Conservation (phyloP, 1,140 invertebrate genomes). For the Listronotus bonariensis region DNA sequence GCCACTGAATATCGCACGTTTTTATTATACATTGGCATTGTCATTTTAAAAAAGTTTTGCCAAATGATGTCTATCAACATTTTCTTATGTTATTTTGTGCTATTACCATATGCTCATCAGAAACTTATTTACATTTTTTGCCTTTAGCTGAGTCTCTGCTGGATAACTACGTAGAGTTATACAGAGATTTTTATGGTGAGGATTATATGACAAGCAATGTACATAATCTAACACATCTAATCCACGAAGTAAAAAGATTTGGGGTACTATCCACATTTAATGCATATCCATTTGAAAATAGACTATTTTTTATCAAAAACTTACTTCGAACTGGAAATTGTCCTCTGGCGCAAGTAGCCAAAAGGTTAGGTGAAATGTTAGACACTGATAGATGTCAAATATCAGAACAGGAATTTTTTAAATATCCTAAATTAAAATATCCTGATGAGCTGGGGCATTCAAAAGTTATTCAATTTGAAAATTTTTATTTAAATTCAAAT, state of each 20-base stretch:
- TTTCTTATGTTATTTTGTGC: slow-evolving; percentile 41
- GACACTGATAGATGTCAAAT: too few species aligned
- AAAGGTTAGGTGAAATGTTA: too few species aligned
- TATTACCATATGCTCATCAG: slow-evolving; percentile 37
- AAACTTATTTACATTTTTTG: slow-evolving; percentile 32
- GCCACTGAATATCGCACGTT: slow-evolving; percentile 40
- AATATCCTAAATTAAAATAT: too few species aligned
- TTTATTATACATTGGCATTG: slow-evolving; percentile 39
- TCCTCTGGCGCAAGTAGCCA: slow-evolving; percentile 41
- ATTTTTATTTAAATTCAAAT: too few species aligned
- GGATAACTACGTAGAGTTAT: slow-evolving; percentile 19
- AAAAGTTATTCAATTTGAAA: too few species aligned
- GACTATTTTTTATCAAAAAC: slow-evolving; percentile 38
- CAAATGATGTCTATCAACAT: slow-evolving; percentile 32
- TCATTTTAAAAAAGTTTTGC: slow-evolving; percentile 40
- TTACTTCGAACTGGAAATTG: slow-evolving; percentile 36
- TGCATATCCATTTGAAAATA: slow-evolving; percentile 27
- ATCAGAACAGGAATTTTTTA: too few species aligned
- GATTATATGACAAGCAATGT: slow-evolving; percentile 43
- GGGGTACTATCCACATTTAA: slow-evolving; percentile 39
- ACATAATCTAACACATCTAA: slow-evolving; percentile 42
- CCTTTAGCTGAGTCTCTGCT: slow-evolving; percentile 32
- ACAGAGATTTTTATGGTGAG: slow-evolving; percentile 38
- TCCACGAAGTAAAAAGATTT: slow-evolving; percentile 44
- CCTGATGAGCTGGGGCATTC: too few species aligned